Base-by-base conservation (phyloP, 2,113 vertebrate genomes). In the Oceanites oceanicus region DNA sequence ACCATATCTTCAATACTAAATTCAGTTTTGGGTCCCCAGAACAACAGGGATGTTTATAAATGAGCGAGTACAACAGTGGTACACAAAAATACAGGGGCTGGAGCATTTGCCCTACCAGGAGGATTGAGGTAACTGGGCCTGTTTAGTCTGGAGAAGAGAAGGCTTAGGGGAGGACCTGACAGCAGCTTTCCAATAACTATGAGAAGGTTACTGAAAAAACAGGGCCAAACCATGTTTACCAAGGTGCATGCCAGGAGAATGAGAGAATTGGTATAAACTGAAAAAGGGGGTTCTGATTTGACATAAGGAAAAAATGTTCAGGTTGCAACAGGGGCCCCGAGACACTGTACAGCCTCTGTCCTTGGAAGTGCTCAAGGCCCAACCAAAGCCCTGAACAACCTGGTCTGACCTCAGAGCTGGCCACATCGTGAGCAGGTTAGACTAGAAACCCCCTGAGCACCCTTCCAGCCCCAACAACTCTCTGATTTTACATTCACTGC, bases 191-290 rank as follows among this genome's bases (percentile, higher is more conserved):
- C 5, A 34, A 21, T 3, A 38, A 16, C 42, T 45, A 2, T 5
- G 8, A 58, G 29, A 59, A 93, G 23, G 22, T 50, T 40, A 72
- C 42, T 4, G 26, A 44, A 6, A 59, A 76, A 45, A 52, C 34
- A 9, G 4, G 42, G 45, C 15, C 16, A 38, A 11, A 19, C 29
- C 36, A 6, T 1, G 13, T 15, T 61, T 36, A 86, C 20, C 0
- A 1, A 78, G 19, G 7, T 22, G 4, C 3, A 15, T 0, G 0
- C 8, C 61, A 55, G 25, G 7, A 58, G 42, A 52, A 45, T 1
- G 27, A 32, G 2, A 86, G 40, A 62, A 66, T 1, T 16, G 38
- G 12, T 13, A 49, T 8, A n/a, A 82, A 25, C 16, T 34, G 4
- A 45, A 82, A 30, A 30, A 12, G 2, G 4, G 6, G 9, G 32